These are phyloP conservation scores for Eurytoma adleriae DNA, from an alignment of 2,888 invertebrate species.

Conservation along the genomic window DNA sequence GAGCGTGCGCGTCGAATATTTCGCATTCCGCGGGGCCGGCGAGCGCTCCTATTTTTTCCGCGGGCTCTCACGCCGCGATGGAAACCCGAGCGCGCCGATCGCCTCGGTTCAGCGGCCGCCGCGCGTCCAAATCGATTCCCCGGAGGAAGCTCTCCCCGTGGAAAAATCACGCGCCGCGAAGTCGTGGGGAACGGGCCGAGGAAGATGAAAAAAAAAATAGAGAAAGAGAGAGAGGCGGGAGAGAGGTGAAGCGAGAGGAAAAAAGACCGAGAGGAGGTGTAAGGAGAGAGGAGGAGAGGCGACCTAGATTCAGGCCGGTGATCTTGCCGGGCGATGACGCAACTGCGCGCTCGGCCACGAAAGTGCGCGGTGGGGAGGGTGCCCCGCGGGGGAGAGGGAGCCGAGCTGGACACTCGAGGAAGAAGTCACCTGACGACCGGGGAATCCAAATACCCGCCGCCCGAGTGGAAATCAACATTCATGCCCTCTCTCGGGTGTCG, in stretches of 20 bases:
- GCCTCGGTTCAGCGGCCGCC: no score
- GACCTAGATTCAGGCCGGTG: constrained; percentile 73
- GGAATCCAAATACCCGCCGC: constrained; percentile 33
- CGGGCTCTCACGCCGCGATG: no score
- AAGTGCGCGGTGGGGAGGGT: constrained; percentile 27
- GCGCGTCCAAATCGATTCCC: neutral
- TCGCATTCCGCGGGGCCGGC: no score
- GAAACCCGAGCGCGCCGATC: no score
- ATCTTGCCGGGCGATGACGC: constrained; percentile 70
- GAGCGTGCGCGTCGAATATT: no score
- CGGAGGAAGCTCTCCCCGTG: neutral
- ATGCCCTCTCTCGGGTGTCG: constrained; percentile 24
- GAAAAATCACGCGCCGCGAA: constrained; percentile 29
- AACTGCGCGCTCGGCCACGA: constrained; percentile 59
- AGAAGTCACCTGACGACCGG: constrained; percentile 47
- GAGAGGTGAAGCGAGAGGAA: constrained; percentile 5
- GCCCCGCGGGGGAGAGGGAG: constrained; percentile 4
- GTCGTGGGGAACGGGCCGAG: neutral
- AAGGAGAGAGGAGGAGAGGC: constrained; percentile 59
- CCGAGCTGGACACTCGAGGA: constrained; percentile 21
- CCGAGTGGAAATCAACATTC: constrained; percentile 33
- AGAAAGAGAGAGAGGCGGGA: neutral
- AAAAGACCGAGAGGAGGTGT: neutral
- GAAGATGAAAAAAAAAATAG: neutral
- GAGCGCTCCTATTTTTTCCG: no score